Base-by-base conservation (phyloP, 2,888 invertebrate species). In the Crematogaster levior region DNA sequence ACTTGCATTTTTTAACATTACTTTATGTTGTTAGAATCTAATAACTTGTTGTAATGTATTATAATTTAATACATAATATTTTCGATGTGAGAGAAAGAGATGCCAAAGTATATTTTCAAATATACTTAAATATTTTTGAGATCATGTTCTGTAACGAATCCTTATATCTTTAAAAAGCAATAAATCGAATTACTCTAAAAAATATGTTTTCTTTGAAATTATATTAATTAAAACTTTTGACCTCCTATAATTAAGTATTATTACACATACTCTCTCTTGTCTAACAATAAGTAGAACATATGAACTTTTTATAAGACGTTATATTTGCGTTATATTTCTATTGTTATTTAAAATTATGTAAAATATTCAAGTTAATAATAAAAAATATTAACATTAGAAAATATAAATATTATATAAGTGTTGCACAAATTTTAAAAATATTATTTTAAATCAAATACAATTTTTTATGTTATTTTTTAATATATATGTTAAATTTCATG, bases 41-140 rank as follows among this genome's bases (percentile, higher is more conserved):
- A n/a, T n/a, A n/a, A n/a, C 1, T 34, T 3, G n/a, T 0, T 60
- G 24, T 21, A 43, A 37, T 51, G 27, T 43, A 34, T 10, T 48
- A 61, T 1, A 63, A 7, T 15, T 2, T 40, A 61, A 24, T 24
- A 40, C 15, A 21, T n/a, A 37, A n/a, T n/a, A 82, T 46, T 61
- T 75, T 37, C 18, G 60, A 75, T 56, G 63, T 43, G 51, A 51
- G 60, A 75, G 21, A 58, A 65, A 65, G 51, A 66, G 73, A 86
- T 83, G 77, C 88, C 89, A 90, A 90, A 89, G 90, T 84, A 89
- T 77, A 81, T n/a, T n/a, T n/a, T n/a, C n/a, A n/a, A n/a, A n/a
- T n/a, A n/a, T n/a, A n/a, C n/a, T n/a, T n/a, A n/a, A n/a, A n/a
- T 84, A 79, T 83, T 84, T 84, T 63, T 73, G 7, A 83, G 63